These are phyloP conservation scores for Heliornis fulica DNA, from an alignment of 2,113 vertebrate genomes.

Conservation along the genomic window DNA sequence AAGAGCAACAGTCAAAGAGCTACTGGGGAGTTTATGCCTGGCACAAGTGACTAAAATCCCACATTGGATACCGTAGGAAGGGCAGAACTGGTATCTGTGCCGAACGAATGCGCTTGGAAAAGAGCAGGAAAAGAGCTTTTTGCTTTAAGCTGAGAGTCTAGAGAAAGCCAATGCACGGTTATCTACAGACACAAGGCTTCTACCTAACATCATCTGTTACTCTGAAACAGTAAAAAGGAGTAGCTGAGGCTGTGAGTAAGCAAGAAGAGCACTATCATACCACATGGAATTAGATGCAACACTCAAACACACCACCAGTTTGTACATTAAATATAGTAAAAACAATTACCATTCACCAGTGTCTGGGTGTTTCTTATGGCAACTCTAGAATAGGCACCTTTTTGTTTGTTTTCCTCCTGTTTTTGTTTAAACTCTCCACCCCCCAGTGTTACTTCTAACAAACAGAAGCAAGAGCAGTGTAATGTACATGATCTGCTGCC, in stretches of 20 bases:
- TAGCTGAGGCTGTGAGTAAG: background rate
- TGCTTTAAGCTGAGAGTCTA: background rate
- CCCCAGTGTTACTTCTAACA: background rate
- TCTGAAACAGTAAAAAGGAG: background rate
- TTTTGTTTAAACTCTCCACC: background rate
- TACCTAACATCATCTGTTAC: background rate
- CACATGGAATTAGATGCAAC: conserved; percentile 36
- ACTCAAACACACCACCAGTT: conserved; percentile 63
- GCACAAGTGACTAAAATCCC: background rate
- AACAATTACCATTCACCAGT: conserved; percentile 43
- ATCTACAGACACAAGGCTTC: background rate
- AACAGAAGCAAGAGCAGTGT: conserved; percentile 29
- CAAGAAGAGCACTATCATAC: conserved; percentile 9
- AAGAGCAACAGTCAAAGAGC: conserved; percentile 47
- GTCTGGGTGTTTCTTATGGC: conserved; percentile 45
- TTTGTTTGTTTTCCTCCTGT: background rate
- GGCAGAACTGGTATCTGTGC: background rate
- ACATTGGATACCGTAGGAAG: background rate
- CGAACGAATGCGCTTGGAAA: background rate
- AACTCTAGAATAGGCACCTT: conserved; percentile 48
- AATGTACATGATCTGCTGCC: background rate
- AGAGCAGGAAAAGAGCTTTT: background rate
- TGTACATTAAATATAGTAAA: conserved; percentile 72
- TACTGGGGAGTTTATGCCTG: background rate
- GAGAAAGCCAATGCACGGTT: background rate